phyloP scores from a whole-genome alignment of 2,797 vertebrate genomes.

The Myripristis murdjan region DNA sequence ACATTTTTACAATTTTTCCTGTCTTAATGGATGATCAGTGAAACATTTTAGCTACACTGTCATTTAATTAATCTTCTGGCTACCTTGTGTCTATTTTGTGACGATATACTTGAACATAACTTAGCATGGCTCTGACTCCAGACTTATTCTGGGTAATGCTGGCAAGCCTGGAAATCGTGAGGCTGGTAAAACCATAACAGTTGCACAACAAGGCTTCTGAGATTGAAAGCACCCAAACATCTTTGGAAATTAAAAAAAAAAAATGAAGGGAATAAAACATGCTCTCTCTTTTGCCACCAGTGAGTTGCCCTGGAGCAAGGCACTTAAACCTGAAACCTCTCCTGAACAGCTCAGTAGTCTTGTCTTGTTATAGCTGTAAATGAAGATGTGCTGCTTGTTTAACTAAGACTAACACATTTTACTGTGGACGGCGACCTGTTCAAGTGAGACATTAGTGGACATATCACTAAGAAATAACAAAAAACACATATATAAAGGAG shows the following conservation, averaged over 20 bases:
- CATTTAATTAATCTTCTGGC: slow-evolving; percentile 28
- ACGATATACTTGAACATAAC: slow-evolving; percentile 18
- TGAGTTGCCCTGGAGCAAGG: slow-evolving; percentile 37
- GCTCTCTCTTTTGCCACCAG: neutral
- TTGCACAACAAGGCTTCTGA: slow-evolving; percentile 19
- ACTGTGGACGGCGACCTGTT: slow-evolving; percentile 47
- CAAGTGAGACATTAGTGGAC: slow-evolving; percentile 13
- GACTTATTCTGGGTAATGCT: slow-evolving; percentile 48
- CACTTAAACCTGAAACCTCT: slow-evolving; percentile 15
- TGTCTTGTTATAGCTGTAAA: slow-evolving; percentile 49
- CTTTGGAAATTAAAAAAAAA: slow-evolving; percentile 28
- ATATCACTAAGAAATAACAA: slow-evolving; percentile 51
- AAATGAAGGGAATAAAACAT: slow-evolving; percentile 14
- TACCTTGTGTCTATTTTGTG: slow-evolving; percentile 22
- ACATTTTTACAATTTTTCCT: slow-evolving; percentile 55
- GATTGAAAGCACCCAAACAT: slow-evolving; percentile 17
- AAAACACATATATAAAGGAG: slow-evolving; percentile 64
- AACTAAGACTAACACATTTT: slow-evolving; percentile 59
- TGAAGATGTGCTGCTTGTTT: slow-evolving; percentile 55
- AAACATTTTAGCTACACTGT: slow-evolving; percentile 30
- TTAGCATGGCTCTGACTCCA: slow-evolving; percentile 13
- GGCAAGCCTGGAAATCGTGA: slow-evolving; percentile 38
- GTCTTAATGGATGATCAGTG: slow-evolving; percentile 34
- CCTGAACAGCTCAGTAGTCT: slow-evolving; percentile 12
- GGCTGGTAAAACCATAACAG: neutral